Percentiles rank a stretch among this genome's conserved stretches.
These are phyloP conservation scores for Zaprionus tsacasi DNA, from an alignment of 1,140 invertebrate species.

Conservation along the genomic window DNA sequence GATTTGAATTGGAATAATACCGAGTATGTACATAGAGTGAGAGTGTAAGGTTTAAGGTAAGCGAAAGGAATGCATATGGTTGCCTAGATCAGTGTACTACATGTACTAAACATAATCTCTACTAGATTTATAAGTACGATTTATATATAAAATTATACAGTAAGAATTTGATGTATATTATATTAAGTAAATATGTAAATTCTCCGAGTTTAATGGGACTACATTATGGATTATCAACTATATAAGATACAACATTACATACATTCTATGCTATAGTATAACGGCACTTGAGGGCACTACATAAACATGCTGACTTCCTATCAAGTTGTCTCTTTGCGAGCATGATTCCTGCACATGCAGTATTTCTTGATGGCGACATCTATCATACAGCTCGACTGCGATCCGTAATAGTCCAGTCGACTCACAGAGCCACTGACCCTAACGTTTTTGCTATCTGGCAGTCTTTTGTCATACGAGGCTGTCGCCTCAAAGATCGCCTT, in stretches of 20 bases:
- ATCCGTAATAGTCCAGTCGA: conserved; percentile 87
- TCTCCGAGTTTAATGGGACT: not conserved
- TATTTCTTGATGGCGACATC: conserved; percentile 86
- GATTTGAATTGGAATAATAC: conserved; percentile 19
- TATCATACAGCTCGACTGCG: conserved; percentile 85
- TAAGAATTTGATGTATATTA: not conserved
- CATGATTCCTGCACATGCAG: conserved; percentile 84
- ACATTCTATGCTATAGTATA: conserved; percentile 1
- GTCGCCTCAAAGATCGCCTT: conserved; percentile 87
- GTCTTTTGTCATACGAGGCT: conserved; percentile 77
- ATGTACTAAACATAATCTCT: not conserved
- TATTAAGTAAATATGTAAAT: not conserved
- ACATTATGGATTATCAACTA: not conserved
- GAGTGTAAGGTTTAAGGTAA: not conserved
- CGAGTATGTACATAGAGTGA: conserved; percentile 3
- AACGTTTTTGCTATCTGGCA: conserved; percentile 49
- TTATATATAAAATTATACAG: not conserved
- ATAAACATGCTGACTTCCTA: not conserved
- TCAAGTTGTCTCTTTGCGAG: conserved; percentile 48
- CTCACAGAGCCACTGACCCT: conserved; percentile 85
- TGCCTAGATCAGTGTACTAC: not conserved
- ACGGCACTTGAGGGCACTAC: conserved; percentile 44
- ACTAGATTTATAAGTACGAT: conserved; percentile 1
- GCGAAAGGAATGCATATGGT: not conserved
- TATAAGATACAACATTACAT: not conserved